Conservation (phyloP, 2,888 invertebrate species). For the Gymnosoma rotundatum region DNA sequence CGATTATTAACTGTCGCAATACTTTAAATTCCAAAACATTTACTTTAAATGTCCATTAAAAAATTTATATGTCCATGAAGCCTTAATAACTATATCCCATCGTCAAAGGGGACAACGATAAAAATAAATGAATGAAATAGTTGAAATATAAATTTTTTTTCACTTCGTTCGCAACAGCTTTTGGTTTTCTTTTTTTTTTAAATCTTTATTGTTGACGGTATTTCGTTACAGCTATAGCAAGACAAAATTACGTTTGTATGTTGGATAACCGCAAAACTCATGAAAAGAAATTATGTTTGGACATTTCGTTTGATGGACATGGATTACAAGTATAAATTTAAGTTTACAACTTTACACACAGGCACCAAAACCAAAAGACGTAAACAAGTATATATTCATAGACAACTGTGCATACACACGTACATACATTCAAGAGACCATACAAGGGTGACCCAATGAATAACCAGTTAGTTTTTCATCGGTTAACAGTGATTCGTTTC, state of each 20-base stretch:
- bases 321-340: conserved; percentile 70
- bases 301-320: conserved; percentile 71
- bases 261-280: conserved; percentile 67
- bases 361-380: conserved; percentile 21
- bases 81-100: background rate
- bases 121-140: conserved; percentile 44
- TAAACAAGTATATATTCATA: conserved; percentile 7
- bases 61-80: conserved; percentile 28
- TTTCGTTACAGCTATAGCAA: conserved; percentile 22
- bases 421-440: background rate
- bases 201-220: conserved; percentile 46
- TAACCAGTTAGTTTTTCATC: background rate
- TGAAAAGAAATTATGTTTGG: conserved; percentile 71
- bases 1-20: conserved; percentile 62
- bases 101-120: conserved; percentile 5
- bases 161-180: conserved; percentile 4
- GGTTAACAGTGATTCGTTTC: no score
- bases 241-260: conserved; percentile 36
- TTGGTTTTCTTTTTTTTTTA: conserved; percentile 25
- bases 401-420: background rate
- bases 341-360: conserved; percentile 71
- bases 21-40: conserved; percentile 67
- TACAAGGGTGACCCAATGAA: background rate
- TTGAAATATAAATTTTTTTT: conserved; percentile 56
- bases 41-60: conserved; percentile 50